Evolutionary conservation across 2,113 vertebrate species (phyloP).

Genomic region (Malurus elegans): DNA sequence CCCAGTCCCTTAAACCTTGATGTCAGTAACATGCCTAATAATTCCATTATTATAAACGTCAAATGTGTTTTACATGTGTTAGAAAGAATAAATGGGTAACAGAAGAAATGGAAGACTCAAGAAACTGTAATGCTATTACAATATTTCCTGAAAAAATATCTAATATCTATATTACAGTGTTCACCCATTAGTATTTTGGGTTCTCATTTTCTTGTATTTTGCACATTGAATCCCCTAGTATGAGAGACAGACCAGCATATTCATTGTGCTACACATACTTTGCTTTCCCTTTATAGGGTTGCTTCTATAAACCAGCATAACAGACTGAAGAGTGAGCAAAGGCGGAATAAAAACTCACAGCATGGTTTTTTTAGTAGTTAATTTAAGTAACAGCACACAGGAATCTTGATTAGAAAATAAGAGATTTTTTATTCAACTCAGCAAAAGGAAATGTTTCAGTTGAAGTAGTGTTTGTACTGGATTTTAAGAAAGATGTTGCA

Average conservation of each 20-base stretch:
- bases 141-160: background rate
- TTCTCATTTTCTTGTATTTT: background rate
- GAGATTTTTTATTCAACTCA: background rate
- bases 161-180: background rate
- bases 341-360: background rate
- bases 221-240: background rate
- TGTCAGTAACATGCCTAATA: conserved; percentile 70
- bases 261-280: background rate
- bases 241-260: background rate
- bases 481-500: conserved; percentile 6
- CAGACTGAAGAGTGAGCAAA: background rate
- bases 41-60: conserved; percentile 70
- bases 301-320: background rate
- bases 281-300: background rate
- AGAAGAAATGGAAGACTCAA: conserved; percentile 32
- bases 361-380: background rate
- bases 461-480: background rate
- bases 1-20: conserved; percentile 64
- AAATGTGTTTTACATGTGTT: conserved; percentile 62
- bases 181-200: background rate
- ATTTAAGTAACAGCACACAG: background rate
- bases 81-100: conserved; percentile 32
- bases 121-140: conserved; percentile 11
- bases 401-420: background rate
- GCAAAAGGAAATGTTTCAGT: background rate